Percentiles rank a stretch among this genome's conserved stretches.
Evolutionary conservation across 2,797 vertebrate species (phyloP).

Genomic region (Labeo calbasu): DNA sequence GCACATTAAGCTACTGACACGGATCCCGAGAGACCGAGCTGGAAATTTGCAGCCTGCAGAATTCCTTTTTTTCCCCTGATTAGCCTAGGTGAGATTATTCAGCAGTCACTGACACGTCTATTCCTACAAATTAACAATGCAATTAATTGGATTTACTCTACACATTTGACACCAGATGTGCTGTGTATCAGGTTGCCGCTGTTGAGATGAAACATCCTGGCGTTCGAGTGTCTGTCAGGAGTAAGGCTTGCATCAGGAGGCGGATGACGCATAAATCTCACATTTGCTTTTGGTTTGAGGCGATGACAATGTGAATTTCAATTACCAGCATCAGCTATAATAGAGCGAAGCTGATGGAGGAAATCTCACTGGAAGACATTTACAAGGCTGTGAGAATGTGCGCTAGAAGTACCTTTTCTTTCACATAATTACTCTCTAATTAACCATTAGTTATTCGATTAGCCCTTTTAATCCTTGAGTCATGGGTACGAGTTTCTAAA

Average conservation of each 20-base stretch:
- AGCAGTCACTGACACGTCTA: conserved; percentile 61
- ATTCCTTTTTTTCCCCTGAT: conserved; percentile 67
- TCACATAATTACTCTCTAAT: conserved; percentile 79
- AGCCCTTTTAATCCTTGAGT: conserved; percentile 72
- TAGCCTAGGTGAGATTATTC: conserved; percentile 66
- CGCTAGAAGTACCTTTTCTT: conserved; percentile 67
- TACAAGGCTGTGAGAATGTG: conserved; percentile 61
- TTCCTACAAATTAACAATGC: conserved; percentile 53
- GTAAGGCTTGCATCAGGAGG: conserved; percentile 38
- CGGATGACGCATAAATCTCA: conserved; percentile 44
- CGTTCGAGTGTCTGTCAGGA: conserved; percentile 18
- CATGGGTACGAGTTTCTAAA: conserved; percentile 65
- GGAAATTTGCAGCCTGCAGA: conserved; percentile 59
- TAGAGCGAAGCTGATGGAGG: conserved; percentile 61
- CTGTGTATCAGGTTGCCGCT: conserved; percentile 15
- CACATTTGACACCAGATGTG: conserved; percentile 44
- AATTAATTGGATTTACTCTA: conserved; percentile 51
- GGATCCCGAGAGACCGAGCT: conserved; percentile 65
- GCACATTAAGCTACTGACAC: conserved; percentile 71
- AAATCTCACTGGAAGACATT: conserved; percentile 63
- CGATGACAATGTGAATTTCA: conserved; percentile 61
- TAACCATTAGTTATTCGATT: conserved; percentile 80
- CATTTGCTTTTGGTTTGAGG: conserved; percentile 54
- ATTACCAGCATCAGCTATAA: conserved; percentile 68
- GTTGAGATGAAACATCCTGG: conserved; percentile 21